Conservation (phyloP, 1,140 invertebrate genomes). For the Littorina saxatilis region DNA sequence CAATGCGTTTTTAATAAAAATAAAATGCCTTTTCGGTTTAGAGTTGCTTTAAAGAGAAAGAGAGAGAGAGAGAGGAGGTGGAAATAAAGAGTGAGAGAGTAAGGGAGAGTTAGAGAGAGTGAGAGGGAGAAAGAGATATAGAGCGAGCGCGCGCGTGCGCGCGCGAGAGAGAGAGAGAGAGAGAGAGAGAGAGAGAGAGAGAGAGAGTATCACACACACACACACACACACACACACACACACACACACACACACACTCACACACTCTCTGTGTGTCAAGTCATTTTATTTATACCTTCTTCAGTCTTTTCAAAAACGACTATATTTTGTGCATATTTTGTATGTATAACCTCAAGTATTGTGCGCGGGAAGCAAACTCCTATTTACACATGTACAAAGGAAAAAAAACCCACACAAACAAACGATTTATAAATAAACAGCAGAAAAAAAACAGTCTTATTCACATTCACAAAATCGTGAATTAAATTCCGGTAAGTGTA, state of each 20-base stretch:
- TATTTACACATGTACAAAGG: background rate
- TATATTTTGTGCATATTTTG: no score
- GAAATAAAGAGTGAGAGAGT: background rate
- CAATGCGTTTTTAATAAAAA: background rate
- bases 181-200: background rate
- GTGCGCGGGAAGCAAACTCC: background rate
- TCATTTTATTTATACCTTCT: no score
- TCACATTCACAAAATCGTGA: background rate
- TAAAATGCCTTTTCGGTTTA: background rate
- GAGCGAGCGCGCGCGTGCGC: background rate
- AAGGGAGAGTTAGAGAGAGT: background rate
- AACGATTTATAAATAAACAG: background rate
- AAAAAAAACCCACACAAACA: background rate
- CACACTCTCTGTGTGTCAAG: background rate
- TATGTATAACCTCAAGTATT: background rate
- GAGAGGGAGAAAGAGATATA: constrained; percentile 16
- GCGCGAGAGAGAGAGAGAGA: background rate
- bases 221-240: background rate
- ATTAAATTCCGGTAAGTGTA: no score
- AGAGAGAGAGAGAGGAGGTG: background rate
- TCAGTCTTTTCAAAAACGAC: no score
- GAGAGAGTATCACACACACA: no score
- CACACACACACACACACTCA: background rate
- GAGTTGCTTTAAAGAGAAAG: background rate
- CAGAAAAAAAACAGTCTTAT: no score